A percentile compares a stretch with the other conserved stretches of the same genome.
phyloP scores from a whole-genome alignment of 2,888 invertebrate genomes.

The Lasioglossum morio region DNA sequence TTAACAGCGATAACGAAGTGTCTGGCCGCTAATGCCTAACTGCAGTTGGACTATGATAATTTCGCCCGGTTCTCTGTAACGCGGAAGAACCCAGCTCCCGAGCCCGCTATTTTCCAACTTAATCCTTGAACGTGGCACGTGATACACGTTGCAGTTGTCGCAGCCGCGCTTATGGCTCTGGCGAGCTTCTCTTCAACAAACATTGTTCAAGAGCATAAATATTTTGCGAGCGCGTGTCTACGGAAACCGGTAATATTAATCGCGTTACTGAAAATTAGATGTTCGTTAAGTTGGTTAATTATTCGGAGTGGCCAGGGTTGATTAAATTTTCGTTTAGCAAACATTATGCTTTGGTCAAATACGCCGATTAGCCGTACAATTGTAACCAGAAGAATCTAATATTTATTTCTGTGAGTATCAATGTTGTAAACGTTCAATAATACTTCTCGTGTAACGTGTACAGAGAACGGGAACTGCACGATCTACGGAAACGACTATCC shows the following conservation, averaged over 20 bases:
- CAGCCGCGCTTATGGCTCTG: background rate
- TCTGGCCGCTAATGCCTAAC: constrained; percentile 27
- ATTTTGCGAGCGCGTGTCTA: background rate
- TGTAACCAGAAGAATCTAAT: no score
- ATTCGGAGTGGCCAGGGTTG: background rate
- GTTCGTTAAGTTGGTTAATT: background rate
- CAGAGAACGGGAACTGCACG: no score
- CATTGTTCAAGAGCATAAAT: background rate
- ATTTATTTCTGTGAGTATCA: no score
- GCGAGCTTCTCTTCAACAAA: background rate
- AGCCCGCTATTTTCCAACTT: constrained; percentile 38
- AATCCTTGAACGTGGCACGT: constrained; percentile 27
- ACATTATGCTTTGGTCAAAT: no score
- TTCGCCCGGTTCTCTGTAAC: background rate
- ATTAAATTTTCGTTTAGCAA: no score
- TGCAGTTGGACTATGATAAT: constrained; percentile 45
- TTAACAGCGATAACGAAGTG: constrained; percentile 50
- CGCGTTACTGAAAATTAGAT: background rate
- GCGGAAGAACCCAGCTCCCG: constrained; percentile 18
- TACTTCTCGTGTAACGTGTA: no score
- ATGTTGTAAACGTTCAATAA: no score
- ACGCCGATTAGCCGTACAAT: no score
- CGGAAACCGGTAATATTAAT: background rate
- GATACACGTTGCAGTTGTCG: constrained; percentile 1
- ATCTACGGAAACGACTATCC: no score